Evolutionary conservation across 2,797 vertebrate species (phyloP), one percentile per base, ranked within the genome.

Genomic region (Channa striata): DNA sequence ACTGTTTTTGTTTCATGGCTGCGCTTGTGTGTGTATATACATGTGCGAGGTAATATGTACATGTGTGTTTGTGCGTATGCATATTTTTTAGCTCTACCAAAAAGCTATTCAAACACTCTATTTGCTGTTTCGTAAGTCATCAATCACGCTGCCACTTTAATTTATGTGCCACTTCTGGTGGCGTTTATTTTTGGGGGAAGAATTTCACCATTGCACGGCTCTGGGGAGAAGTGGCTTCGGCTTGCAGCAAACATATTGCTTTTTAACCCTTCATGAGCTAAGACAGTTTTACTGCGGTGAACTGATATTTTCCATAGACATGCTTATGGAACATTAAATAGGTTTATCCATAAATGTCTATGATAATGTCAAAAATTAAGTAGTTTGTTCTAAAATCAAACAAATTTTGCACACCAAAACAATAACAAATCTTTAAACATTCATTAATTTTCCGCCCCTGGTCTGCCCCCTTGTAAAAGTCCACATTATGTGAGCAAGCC

Each of bases 131-230:
- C 91, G 76, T 82, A 82, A 89, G 91, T 94, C 96, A 96, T 97
- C 96, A 95, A 95, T 98, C 96, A 97, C 91, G 9, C 94, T 96
- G 96, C 95, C 95, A 95, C 93, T 95, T 95, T 97, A 96, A 97
- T 97, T 96, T 95, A 97, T 95, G 95, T 94, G 93, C 94, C 95
- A 95, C 96, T 96, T 96, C 96, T 97, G 95, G 95, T 96, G 95
- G 96, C 93, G 90, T 95, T 96, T 95, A 93, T 97, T 96, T 96
- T 96, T 93, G 95, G 93, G 57, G 94, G 91, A 91, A 93, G 95
- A 95, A 96, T 95, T 95, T 96, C 93, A 93, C 92, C 92, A 91
- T 78, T 79, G 74, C 94, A 90, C 95, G 94, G 94, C 94, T 95
- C 93, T 94, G 81, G 91, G 93, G 78, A 94, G 91, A 94, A 72